phyloP scores from a whole-genome alignment of 2,113 vertebrate genomes.

The Pelecanus crispus region DNA sequence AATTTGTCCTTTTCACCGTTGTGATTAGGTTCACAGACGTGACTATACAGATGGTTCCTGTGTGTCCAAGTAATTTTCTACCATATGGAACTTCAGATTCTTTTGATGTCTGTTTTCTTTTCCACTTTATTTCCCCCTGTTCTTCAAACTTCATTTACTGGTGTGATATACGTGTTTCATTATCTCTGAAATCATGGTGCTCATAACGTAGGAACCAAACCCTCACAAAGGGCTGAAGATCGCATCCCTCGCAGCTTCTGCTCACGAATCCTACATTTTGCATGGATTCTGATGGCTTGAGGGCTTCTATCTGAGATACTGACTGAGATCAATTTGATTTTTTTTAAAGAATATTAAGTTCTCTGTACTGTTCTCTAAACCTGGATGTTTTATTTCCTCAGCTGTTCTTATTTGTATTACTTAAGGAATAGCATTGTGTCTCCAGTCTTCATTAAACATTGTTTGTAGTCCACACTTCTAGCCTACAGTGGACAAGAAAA shows the following conservation, averaged over 20 bases:
- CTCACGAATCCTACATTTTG: not conserved
- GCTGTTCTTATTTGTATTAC: not conserved
- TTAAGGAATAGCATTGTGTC: not conserved
- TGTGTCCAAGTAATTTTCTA: not conserved
- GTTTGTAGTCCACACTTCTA: not conserved
- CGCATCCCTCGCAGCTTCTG: not conserved
- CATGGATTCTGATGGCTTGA: not conserved
- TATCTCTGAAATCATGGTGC: not conserved
- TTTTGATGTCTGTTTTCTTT: not conserved
- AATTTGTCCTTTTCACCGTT: not conserved
- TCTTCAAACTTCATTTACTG: not conserved
- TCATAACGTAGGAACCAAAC: not conserved
- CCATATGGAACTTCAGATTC: not conserved
- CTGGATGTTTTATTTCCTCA: not conserved
- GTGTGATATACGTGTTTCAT: not conserved
- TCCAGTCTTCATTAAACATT: not conserved
- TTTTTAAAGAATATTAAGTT: not conserved
- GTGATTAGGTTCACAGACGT: not conserved
- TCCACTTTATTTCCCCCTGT: not conserved
- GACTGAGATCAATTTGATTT: not conserved
- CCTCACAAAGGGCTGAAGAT: not conserved
- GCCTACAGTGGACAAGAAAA: not conserved
- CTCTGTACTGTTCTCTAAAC: not conserved
- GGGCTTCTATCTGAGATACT: not conserved
- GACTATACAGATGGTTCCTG: not conserved